Base-by-base conservation (phyloP, 2,113 vertebrate species). In the Australoheros scitulus region DNA sequence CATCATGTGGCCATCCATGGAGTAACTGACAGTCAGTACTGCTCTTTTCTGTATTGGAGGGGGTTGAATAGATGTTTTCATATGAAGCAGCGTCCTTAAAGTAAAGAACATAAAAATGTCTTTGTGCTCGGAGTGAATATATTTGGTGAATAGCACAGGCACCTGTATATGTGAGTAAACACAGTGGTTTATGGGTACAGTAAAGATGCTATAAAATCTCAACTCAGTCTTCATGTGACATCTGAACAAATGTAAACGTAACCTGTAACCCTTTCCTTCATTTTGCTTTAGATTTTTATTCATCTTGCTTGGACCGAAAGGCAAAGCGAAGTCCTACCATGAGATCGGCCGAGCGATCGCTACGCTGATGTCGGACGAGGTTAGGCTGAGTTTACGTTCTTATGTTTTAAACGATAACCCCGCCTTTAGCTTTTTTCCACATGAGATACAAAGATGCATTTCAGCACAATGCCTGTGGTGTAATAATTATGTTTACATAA, bases 311-410 rank as follows among this genome's bases (percentile, higher is more conserved):
- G 98, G 98, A 92, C 98, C 98, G 17, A 99, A 99, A 95, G 98
- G 98, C 78, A 99, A 99, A 96, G 98, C 96, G 7, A 99, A 98
- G 92, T 99, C 98, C 1, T 99, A 99, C 80, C 98, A 99, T 61
- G 98, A 99, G 95, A 99, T 99, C 2, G 98, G 98, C 83, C 93
- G 98, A 95, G 96, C 98, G 70, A 99, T 99, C 1, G 98, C 98
- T 43, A 99, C 98, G 0, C 94, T 99, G 93, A 99, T 99, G 98
- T 99, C 98, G 0, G 98, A 99, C 32, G 98, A 99, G 97, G 98
- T 99, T 79, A 63, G 95, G 63, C 22, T 38, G 14, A 15, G 4
- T 11, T 55, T 20, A 55, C 5, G 3, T 11, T 32, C 3, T 2
- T 15, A 18, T 18, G 50, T 18, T 52, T 52, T 18, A 52, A 52